Evolutionary conservation across 2,888 invertebrate genomes (phyloP).

Genomic region (Dichetophora obliterata): DNA sequence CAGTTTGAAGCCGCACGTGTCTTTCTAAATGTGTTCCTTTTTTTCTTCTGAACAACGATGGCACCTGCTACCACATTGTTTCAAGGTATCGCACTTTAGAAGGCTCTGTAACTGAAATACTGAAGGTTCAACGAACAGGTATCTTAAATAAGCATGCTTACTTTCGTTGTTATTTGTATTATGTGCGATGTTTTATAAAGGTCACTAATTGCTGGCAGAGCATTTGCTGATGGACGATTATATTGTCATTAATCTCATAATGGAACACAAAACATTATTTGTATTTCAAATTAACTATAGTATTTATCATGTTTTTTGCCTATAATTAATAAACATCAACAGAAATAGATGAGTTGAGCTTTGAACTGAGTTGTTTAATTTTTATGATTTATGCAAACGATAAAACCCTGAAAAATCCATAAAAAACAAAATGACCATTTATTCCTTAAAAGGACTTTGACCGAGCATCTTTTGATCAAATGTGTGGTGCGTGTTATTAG

Average conservation of each 20-base stretch:
- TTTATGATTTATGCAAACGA: no score
- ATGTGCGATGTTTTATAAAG: neutral
- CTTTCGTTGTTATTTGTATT: neutral
- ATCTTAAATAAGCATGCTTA: neutral
- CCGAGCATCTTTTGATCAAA: no score
- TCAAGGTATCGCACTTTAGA: neutral
- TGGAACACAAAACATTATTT: conserved; percentile 11
- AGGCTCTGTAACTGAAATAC: neutral
- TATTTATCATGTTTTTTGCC: no score
- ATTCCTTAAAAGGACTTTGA: no score
- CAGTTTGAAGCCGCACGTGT: no score
- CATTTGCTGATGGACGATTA: neutral
- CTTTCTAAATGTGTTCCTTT: neutral
- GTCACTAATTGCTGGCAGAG: conserved; percentile 11
- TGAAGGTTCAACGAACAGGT: neutral
- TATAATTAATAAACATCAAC: no score
- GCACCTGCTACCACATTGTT: conserved; percentile 5
- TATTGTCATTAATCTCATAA: neutral
- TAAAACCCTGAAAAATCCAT: no score
- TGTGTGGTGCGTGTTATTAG: no score
- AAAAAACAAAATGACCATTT: no score
- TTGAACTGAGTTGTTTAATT: no score
- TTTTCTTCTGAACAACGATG: neutral
- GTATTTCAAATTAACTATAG: neutral
- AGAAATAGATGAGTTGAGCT: no score